phyloP scores from a whole-genome alignment of 2,797 vertebrate species.

The Coregonus sp. region DNA sequence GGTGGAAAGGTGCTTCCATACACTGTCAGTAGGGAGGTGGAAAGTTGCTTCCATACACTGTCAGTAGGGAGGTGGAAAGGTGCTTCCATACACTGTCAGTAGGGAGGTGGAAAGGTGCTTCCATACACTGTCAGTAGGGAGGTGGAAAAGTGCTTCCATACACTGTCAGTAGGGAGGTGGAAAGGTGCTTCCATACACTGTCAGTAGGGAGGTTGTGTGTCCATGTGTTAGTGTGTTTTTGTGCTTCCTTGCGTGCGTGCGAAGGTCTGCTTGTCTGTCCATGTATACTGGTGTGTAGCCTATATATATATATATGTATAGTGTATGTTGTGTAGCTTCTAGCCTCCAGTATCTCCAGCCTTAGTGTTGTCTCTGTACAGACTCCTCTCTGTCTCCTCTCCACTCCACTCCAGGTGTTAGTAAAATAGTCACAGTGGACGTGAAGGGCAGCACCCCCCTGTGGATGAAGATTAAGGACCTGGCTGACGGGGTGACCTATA shows the following conservation, averaged over 20 bases:
- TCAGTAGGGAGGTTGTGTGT: too few relatives aligned
- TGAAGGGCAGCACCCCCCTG: constrained; percentile 88
- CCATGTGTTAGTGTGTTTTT: neutral
- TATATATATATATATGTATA: neutral
- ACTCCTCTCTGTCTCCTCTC: constrained; percentile 71
- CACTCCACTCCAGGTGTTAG: constrained; percentile 86
- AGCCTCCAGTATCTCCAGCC: constrained; percentile 74
- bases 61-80: too few relatives aligned
- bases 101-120: too few relatives aligned
- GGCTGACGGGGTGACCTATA: constrained; percentile 91
- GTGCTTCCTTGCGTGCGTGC: neutral
- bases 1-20: too few relatives aligned
- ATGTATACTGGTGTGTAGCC: neutral
- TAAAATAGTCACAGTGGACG: constrained; percentile 97
- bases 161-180: too few relatives aligned
- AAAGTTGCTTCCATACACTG: too few relatives aligned
- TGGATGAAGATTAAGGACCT: constrained; percentile 99
- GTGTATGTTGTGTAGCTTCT: too few relatives aligned
- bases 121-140: too few relatives aligned
- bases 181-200: too few relatives aligned
- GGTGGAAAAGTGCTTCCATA: too few relatives aligned
- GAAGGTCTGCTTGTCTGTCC: constrained; percentile 21
- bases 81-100: too few relatives aligned
- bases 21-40: too few relatives aligned
- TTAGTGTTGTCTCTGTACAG: constrained; percentile 70